A percentile compares a stretch with the other conserved stretches of the same genome.
phyloP scores from a whole-genome alignment of 2,888 invertebrate species.

The Dicyrtoma fusca region DNA sequence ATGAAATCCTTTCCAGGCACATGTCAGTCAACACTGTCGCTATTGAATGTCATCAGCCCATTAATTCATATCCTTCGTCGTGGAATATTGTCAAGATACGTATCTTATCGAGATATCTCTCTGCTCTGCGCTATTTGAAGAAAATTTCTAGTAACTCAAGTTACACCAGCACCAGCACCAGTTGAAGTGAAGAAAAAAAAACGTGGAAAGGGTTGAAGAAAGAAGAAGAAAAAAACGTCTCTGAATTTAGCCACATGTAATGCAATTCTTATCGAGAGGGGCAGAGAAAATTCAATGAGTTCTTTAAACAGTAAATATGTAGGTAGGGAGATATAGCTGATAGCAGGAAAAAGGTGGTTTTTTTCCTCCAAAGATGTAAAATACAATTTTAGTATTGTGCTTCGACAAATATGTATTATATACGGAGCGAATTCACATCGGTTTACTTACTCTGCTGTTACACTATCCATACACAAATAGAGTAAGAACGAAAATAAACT shows the following conservation, averaged over 20 bases:
- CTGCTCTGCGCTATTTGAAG: neutral
- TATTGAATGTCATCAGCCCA: conserved; percentile 44
- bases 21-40: conserved; percentile 42
- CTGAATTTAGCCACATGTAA: neutral
- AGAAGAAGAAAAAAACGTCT: neutral
- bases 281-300: conserved; percentile 4
- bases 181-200: neutral
- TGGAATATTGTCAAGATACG: conserved; percentile 18
- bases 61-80: conserved; percentile 44
- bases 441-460: neutral
- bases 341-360: too few species aligned
- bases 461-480: neutral
- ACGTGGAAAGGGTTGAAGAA: conserved; percentile 21
- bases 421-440: too few species aligned
- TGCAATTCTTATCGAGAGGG: neutral
- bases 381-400: too few species aligned
- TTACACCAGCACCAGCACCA: conserved; percentile 1
- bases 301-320: neutral
- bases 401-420: too few species aligned
- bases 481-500: neutral
- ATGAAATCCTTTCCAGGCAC: conserved; percentile 20
- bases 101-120: conserved; percentile 24
- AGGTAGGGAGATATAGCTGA: too few species aligned
- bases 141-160: conserved; percentile 13
- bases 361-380: too few species aligned